Conservation (phyloP, 2,797 vertebrate genomes). For the Myotis vivesi region DNA sequence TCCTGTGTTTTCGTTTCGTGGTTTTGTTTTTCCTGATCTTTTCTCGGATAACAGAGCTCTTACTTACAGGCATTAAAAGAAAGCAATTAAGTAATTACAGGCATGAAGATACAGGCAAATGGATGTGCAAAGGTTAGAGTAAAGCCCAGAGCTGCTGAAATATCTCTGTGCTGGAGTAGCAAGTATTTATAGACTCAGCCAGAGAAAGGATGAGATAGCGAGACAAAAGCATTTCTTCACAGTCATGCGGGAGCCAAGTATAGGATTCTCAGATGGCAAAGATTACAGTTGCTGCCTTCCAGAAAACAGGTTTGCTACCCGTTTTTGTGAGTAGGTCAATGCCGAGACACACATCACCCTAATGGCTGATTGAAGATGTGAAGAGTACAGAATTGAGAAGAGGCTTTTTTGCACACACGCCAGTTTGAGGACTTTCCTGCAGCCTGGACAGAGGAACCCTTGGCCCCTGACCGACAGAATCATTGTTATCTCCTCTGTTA, state of each 20-base stretch:
- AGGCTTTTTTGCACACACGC: neutral
- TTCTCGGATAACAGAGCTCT: conserved; percentile 41
- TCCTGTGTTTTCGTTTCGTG: conserved; percentile 7
- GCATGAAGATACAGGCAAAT: neutral
- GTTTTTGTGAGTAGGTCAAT: neutral
- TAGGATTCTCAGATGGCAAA: neutral
- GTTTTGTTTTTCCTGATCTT: neutral
- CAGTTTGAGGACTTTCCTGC: neutral
- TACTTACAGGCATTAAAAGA: conserved; percentile 30
- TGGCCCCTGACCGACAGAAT: neutral
- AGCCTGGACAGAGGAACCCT: neutral
- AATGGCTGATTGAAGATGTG: neutral
- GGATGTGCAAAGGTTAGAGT: neutral
- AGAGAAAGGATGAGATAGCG: neutral
- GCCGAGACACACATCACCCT: neutral
- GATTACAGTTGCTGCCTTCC: neutral
- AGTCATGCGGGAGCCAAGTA: neutral
- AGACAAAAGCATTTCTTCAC: conserved; percentile 2
- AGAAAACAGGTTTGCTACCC: neutral
- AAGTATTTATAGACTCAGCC: neutral
- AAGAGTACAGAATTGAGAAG: neutral
- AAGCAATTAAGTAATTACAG: conserved; percentile 39
- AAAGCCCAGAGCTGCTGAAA: neutral
- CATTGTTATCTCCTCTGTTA: neutral
- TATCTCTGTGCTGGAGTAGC: neutral